phyloP scores from a whole-genome alignment of 2,113 vertebrate genomes.

The Calyptomena viridis region DNA sequence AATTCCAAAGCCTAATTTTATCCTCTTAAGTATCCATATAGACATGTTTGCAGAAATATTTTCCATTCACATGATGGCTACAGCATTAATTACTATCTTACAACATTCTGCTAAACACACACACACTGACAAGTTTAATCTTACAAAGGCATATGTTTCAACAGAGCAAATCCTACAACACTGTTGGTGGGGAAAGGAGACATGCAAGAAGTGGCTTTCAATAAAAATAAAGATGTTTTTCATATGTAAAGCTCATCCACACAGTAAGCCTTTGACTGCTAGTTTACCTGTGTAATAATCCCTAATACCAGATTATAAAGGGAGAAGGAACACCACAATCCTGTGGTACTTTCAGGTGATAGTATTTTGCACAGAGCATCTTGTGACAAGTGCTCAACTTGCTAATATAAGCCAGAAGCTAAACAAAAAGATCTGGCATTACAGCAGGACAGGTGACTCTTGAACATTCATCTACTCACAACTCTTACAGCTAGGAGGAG shows the following conservation, averaged over 20 bases:
- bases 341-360: background rate
- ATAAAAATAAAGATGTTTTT: background rate
- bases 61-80: constrained; percentile 33
- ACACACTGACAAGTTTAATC: background rate
- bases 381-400: background rate
- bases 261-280: background rate
- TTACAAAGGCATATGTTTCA: background rate
- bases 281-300: background rate
- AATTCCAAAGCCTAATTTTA: constrained; percentile 57
- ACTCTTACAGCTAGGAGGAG: background rate
- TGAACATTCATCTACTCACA: background rate
- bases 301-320: background rate
- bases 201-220: background rate
- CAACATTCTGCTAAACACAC: background rate
- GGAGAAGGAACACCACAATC: background rate
- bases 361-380: background rate
- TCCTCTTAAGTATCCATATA: constrained; percentile 34
- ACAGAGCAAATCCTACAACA: background rate
- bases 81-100: constrained; percentile 21
- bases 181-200: background rate
- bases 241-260: background rate
- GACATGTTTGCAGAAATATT: constrained; percentile 33
- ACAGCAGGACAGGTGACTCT: background rate
- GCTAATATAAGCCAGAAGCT: background rate
- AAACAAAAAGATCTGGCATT: background rate